Evolutionary conservation across 2,113 vertebrate genomes (phyloP).

Genomic region (Prinia subflava): DNA sequence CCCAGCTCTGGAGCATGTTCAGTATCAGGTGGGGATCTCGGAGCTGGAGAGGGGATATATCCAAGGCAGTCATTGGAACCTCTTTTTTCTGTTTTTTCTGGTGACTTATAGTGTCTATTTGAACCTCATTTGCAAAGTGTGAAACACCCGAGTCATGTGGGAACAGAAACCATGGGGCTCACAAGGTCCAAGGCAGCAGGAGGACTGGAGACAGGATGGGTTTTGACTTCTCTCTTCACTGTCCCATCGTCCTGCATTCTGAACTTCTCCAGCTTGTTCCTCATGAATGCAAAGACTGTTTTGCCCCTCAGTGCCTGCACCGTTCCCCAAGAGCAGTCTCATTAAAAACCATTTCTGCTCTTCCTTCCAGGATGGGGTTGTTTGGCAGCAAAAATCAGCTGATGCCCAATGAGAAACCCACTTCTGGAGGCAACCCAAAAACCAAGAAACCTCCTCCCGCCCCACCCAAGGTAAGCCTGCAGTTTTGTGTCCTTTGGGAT

Average conservation of each 20-base stretch:
- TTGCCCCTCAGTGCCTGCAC: background rate
- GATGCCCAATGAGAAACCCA: background rate
- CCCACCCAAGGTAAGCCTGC: slow-evolving; percentile 18
- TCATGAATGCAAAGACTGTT: background rate
- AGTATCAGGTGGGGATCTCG: background rate
- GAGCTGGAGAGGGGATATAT: background rate
- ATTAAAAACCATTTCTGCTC: background rate
- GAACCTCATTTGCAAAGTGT: background rate
- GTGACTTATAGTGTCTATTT: background rate
- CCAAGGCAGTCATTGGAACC: background rate
- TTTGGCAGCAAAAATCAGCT: slow-evolving; percentile 34
- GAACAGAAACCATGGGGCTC: background rate
- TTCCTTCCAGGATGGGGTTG: slow-evolving; percentile 54
- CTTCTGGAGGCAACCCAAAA: background rate
- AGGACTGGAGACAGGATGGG: background rate
- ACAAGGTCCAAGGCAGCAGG: background rate
- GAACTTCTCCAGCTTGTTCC: background rate
- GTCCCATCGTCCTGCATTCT: background rate
- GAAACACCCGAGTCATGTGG: background rate
- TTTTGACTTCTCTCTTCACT: background rate
- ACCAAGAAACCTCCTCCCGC: background rate
- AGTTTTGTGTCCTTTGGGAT: background rate
- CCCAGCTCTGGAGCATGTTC: background rate
- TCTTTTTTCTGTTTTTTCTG: background rate
- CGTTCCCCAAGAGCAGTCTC: background rate